phyloP scores from a whole-genome alignment of 2,113 vertebrate species.

The Phaethon lepturus region DNA sequence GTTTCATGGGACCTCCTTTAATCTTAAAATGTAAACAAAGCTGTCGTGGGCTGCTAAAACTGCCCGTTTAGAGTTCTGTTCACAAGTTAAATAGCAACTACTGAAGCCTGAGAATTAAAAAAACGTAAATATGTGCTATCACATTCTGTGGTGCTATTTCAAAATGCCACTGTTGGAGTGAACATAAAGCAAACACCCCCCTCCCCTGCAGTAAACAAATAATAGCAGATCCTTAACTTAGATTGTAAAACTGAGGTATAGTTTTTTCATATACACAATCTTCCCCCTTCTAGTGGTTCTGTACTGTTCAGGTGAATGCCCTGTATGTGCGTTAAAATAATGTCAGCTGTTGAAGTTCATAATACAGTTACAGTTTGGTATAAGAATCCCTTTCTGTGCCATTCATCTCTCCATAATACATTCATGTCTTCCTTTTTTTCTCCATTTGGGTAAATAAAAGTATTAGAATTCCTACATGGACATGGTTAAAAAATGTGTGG shows the following conservation, averaged over 20 bases:
- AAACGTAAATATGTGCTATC: neutral
- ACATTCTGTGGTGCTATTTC: neutral
- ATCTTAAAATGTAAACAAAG: neutral
- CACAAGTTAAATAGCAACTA: neutral
- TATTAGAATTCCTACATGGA: neutral
- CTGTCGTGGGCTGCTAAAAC: neutral
- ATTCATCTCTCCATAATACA: neutral
- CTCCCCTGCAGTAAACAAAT: neutral
- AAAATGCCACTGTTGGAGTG: neutral
- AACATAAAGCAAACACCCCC: neutral
- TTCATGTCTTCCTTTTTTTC: neutral
- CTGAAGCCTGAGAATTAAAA: too few relatives aligned
- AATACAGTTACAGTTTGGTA: neutral
- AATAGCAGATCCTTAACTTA: neutral
- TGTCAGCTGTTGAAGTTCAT: neutral
- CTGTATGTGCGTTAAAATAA: neutral
- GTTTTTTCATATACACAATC: neutral
- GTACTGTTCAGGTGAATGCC: neutral
- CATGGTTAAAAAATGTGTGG: neutral
- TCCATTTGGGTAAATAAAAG: neutral
- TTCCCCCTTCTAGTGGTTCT: neutral
- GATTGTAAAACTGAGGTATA: neutral
- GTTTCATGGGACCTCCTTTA: neutral
- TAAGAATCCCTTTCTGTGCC: neutral
- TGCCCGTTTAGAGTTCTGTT: neutral